These are phyloP conservation scores for Corvus hawaiiensis DNA, from an alignment of 2,113 vertebrate genomes.

Conservation along the genomic window DNA sequence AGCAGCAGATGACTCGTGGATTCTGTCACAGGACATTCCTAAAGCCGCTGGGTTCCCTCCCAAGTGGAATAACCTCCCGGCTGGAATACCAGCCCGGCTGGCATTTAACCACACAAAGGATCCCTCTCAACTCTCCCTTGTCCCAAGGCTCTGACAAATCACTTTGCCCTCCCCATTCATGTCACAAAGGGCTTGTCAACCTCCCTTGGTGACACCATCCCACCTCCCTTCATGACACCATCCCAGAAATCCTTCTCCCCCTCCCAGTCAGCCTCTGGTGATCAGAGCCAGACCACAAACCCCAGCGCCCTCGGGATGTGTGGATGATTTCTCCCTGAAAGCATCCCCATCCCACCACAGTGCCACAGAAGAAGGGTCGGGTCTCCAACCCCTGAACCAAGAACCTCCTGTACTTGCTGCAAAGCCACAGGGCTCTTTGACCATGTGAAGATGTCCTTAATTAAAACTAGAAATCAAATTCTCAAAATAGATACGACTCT, in stretches of 20 bases:
- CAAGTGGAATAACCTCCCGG: neutral
- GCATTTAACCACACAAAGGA: neutral
- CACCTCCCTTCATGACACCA: neutral
- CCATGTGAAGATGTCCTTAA: neutral
- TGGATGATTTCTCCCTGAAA: neutral
- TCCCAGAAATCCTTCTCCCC: neutral
- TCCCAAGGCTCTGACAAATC: neutral
- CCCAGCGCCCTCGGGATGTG: neutral
- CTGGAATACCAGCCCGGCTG: neutral
- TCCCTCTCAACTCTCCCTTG: neutral
- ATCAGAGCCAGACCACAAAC: neutral
- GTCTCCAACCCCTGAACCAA: neutral
- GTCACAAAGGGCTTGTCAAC: neutral
- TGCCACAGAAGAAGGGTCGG: neutral
- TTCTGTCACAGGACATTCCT: neutral
- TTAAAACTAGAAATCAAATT: neutral
- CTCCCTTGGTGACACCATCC: neutral
- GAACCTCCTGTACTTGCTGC: neutral
- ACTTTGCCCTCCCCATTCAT: neutral
- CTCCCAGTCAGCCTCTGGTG: accelerated
- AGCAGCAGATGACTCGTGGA: neutral
- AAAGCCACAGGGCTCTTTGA: neutral
- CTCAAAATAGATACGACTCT: neutral
- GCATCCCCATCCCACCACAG: neutral
- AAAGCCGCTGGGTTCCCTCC: neutral